Evolutionary conservation across 2,113 vertebrate genomes (phyloP), one percentile per base, ranked within the genome.

Genomic region (Neogobius melanostomus): DNA sequence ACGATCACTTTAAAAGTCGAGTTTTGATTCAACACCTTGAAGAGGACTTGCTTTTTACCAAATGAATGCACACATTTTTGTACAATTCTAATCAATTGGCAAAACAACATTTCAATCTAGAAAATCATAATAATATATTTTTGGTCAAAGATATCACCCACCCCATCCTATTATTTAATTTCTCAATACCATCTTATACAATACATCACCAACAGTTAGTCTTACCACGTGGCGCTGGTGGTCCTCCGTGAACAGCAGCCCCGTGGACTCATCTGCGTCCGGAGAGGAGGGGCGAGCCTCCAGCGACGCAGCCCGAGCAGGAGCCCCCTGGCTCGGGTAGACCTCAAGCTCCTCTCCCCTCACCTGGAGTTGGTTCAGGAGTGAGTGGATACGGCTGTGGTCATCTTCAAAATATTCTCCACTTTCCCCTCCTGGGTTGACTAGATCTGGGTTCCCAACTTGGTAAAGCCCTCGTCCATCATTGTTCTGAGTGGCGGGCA

Each of bases 221-320:
- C 53, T 9, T 56, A 56, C 84, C 72, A 96, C 62, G 72, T 96
- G 94, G 36, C 91, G 93, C 1, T 92, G 89, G 67, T 93, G 90
- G 0, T 87, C 88, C 59, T 96, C 95, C 0, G 94, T 91, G 0
- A 95, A 95, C 21, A 97, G 90, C 56, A 98, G 89, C 0, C 95
- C 95, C 0, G 91, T 92, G 52, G 85, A 90, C 8, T 89, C 42
- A 0, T 80, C 84, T 16, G 69, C 53, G 8, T 51, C 17, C 0
- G 43, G 47, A 17, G 79, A 71, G 1, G 78, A 12, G 12, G 66
- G 28, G 5, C 57, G 50, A 0, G 42, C 60, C 2, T 94, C 88
- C 81, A 72, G 71, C 36, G 11, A 83, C 0, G 8, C 70, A 0
- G 64, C 66, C 62, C 52, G 48, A 0, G 45, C 16, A 2, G 63